Evolutionary conservation across 2,888 invertebrate genomes (phyloP), one percentile per base, ranked within the genome.

Genomic region (Drosophila rubida): DNA sequence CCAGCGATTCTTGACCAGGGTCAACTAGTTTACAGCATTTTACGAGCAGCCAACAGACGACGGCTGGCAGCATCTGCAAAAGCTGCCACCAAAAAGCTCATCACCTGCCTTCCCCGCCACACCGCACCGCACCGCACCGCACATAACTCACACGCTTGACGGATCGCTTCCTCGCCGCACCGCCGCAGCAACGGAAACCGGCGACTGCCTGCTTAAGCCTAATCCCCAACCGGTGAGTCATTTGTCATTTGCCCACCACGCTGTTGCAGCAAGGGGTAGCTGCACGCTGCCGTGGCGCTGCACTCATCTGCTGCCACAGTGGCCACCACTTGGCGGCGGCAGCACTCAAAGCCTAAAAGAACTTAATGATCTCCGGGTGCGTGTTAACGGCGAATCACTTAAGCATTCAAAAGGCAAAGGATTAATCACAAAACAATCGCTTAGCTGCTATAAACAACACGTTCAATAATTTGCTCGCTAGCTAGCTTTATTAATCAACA

Each of bases 1-100:
- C 76, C 63, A 73, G 69, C 69, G 65, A 81, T 83, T 87, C 85
- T 83, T 84, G 87, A 84, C 83, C 83, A 84, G 79, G 83, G 83
- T 84, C 87, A 87, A 84, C 83, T 66, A 68, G 72, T 87, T 87
- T 79, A 65, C 68, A 66, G 59, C 63, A 65, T 41, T 69, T 73
- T 62, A 64, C 54, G 69, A 76, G 46, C 65, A 23, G 37, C 42
- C 55, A 32, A 65, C 25, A 32, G 54, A 19, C 42, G 42, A 22
- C 35, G 46, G 42, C 53, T 51, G 42, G 42, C 53, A 55, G 42
- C 51, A 63, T 66, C 65, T 64, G 37, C 65, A 50, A 14, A 48
- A 48, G 16, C 72, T 25, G 48, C 39, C 37, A 27, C 37, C 54
- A 50, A 51, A 32, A 55, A 14, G 23, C 55, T 58, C 72, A 63